Conservation (phyloP, 2,888 invertebrate genomes). For the Parapristionchus giblindavisi region DNA sequence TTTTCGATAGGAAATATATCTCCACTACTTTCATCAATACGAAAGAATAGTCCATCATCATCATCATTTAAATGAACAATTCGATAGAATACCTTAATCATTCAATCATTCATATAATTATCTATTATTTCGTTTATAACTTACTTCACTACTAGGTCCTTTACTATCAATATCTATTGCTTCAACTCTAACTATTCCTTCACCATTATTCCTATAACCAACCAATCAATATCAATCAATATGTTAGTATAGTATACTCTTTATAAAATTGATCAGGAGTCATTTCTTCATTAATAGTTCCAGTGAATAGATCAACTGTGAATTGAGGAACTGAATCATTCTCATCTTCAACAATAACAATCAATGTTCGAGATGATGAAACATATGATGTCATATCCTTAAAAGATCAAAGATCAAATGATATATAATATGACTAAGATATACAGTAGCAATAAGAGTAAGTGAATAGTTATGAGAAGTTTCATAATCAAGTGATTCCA, state of each 20-base stretch:
- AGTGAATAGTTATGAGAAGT: conserved; percentile 64
- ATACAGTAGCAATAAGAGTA: conserved; percentile 66
- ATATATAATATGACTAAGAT: conserved; percentile 42
- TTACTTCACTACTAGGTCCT: conserved; percentile 62
- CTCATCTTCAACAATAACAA: conserved; percentile 93
- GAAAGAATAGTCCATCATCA: conserved; percentile 75
- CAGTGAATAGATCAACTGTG: conserved; percentile 67
- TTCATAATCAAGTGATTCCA: conserved; percentile 67
- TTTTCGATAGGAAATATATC: conserved; percentile 82
- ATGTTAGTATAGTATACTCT: conserved; percentile 38
- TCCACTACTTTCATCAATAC: conserved; percentile 93
- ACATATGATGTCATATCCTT: too few relatives aligned
- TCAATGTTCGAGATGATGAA: conserved; percentile 86
- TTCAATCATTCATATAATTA: background rate
- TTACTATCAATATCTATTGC: conserved; percentile 63
- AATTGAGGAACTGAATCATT: conserved; percentile 83
- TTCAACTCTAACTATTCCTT: conserved; percentile 59
- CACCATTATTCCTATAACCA: conserved; percentile 45
- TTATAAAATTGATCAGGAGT: conserved; percentile 62
- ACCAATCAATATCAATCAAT: background rate
- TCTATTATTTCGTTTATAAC: background rate
- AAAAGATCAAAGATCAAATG: too few relatives aligned
- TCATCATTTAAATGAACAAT: conserved; percentile 60
- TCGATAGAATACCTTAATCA: conserved; percentile 56
- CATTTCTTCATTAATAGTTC: conserved; percentile 65